A percentile compares a stretch with the other conserved stretches of the same genome.
Evolutionary conservation across 1,140 invertebrate species (phyloP).

Genomic region (Pachypeltis micranthus): DNA sequence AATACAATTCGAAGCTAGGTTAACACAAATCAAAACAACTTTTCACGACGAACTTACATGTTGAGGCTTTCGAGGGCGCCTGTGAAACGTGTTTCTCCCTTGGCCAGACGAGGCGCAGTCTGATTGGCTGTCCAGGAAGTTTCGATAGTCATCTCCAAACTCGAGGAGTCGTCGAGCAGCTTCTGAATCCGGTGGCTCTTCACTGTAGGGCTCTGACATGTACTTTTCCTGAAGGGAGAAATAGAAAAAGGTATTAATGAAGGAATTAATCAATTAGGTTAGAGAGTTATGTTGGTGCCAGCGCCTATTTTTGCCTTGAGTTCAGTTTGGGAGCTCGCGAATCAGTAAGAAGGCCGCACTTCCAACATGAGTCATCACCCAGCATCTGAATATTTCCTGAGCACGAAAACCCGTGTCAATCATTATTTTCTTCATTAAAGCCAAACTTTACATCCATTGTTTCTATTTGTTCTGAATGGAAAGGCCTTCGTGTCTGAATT

Average conservation of each 20-base stretch:
- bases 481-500: too few species aligned
- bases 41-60: slow-evolving; percentile 8
- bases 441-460: too few species aligned
- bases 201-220: slow-evolving; percentile 80
- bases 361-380: too few species aligned
- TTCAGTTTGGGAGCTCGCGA: not conserved
- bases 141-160: slow-evolving; percentile 83
- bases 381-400: too few species aligned
- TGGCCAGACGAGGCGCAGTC: slow-evolving; percentile 61
- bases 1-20: not conserved
- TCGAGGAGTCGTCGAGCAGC: slow-evolving; percentile 65
- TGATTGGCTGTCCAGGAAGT: slow-evolving; percentile 74
- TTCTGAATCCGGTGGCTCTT: slow-evolving; percentile 71
- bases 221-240: slow-evolving; percentile 65
- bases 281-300: not conserved
- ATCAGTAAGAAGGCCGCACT: too few species aligned
- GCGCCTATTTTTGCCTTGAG: not conserved
- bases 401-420: too few species aligned
- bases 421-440: too few species aligned
- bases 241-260: slow-evolving; percentile 20
- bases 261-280: too few species aligned
- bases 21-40: not conserved
- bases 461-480: too few species aligned
- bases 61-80: slow-evolving; percentile 8
- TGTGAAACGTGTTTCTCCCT: slow-evolving; percentile 28